Evolutionary conservation across 2,113 vertebrate genomes (phyloP).

Genomic region (Proteles cristata): DNA sequence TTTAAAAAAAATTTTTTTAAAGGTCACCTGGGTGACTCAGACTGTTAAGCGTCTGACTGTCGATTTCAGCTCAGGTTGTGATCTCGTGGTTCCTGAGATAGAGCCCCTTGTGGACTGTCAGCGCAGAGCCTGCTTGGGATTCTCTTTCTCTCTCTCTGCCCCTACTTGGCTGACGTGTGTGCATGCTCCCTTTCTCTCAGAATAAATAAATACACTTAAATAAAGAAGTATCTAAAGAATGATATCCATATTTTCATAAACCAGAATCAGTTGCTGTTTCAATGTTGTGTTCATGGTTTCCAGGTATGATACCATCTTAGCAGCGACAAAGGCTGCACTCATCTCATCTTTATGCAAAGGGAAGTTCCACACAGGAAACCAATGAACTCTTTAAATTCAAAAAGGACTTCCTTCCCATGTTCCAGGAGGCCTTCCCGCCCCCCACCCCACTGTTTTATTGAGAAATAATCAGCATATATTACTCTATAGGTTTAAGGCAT

Average conservation of each 20-base stretch:
- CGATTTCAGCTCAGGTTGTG: too few relatives aligned
- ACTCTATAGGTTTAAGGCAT: neutral
- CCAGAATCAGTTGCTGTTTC: slow-evolving; percentile 87
- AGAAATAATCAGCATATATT: neutral
- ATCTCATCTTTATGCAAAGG: slow-evolving; percentile 94
- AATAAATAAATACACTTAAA: too few relatives aligned
- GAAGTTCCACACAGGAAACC: slow-evolving; percentile 94
- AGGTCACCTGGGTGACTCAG: too few relatives aligned
- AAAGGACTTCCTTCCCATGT: slow-evolving; percentile 90
- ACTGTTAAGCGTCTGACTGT: too few relatives aligned
- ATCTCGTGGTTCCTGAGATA: too few relatives aligned
- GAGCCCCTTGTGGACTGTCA: too few relatives aligned
- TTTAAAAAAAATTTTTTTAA: too few relatives aligned
- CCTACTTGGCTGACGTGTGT: too few relatives aligned
- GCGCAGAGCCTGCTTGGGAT: too few relatives aligned
- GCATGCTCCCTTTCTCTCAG: too few relatives aligned
- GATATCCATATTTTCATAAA: slow-evolving; percentile 90
- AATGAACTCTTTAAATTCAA: slow-evolving; percentile 96
- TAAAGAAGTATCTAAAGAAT: slow-evolving; percentile 74
- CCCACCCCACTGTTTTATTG: neutral
- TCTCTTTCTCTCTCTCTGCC: too few relatives aligned
- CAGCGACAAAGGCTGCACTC: slow-evolving; percentile 91
- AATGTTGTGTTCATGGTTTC: slow-evolving; percentile 86
- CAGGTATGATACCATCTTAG: slow-evolving; percentile 93
- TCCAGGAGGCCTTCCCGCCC: slow-evolving; percentile 84